Base-by-base conservation (phyloP, 1,140 invertebrate species). In the Calosoma granatense region DNA sequence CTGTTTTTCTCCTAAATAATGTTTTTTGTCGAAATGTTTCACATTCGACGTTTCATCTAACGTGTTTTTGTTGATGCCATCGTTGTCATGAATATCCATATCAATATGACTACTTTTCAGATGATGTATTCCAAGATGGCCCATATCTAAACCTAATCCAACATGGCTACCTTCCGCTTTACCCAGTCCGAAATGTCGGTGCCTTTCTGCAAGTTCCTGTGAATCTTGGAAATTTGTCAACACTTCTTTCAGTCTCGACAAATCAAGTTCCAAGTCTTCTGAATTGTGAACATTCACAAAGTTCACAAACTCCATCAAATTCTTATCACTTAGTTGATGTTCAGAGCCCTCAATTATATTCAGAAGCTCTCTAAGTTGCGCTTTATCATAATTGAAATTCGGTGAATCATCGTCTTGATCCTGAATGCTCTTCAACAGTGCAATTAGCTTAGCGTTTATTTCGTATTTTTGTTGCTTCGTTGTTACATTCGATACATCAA, bases 241-340 rank as follows among this genome's bases (percentile, higher is more conserved):
- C 1, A 64, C 56, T 20, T 66, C 60, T 53, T 61, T 63, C 11
- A 69, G 43, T 14, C 22, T 30, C 14, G 54, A 59, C 20, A 66
- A 54, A 58, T 68, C 62, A 22, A 68, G 23, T 26, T 66, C 61
- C 11, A 65, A 26, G 36, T 70, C 61, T 52, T 64, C 62, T 0
- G 53, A 36, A 55, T 61, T 59, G 20, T 66, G 54, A n/a, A 61
- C 55, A 22, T 67, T 61, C 9, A 66, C 60, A 47, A 60, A 64
- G 54, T 65, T 66, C 0, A 64, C 63, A 53, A 68, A 64, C 21
- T 65, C 63, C 53, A 66, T 59, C 11, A 65, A 56, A 54, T 63
- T 63, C 26, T 63, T 58, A 54, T 66, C 65, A n/a, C 51, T 63
- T 11, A 65, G 22, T 21, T 61, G 54, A 3, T 60, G 51, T 20